These are phyloP conservation scores for Rhinoraja longicauda DNA, from an alignment of 2,797 vertebrate species.

Conservation along the genomic window DNA sequence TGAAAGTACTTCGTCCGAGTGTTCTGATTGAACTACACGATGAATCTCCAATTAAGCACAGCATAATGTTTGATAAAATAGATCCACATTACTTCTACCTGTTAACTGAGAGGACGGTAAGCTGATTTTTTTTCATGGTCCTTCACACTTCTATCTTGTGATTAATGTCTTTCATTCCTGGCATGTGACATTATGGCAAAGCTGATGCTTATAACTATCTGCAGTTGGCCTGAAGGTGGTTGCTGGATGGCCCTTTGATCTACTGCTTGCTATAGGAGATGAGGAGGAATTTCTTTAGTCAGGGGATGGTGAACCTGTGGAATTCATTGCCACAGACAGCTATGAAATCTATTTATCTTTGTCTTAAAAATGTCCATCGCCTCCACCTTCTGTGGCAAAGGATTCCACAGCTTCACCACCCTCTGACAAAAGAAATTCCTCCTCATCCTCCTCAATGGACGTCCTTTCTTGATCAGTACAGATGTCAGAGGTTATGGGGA, in stretches of 20 bases:
- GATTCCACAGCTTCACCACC: no score
- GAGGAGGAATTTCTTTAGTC: not conserved
- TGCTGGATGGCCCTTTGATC: no score
- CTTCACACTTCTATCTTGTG: not conserved
- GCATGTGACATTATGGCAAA: not conserved
- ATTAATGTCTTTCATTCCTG: not conserved
- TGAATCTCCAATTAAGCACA: not conserved
- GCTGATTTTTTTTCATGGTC: not conserved
- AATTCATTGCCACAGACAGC: no score
- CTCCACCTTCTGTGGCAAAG: no score
- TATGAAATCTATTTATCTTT: no score
- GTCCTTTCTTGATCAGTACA: no score
- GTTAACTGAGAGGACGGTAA: not conserved
- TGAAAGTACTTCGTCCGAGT: not conserved
- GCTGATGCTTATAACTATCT: not conserved
- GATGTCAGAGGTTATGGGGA: no score
- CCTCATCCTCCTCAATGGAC: no score
- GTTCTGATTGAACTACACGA: not conserved
- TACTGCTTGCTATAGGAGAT: not conserved
- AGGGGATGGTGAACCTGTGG: no score
- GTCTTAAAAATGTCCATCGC: no score
- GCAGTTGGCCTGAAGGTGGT: not conserved
- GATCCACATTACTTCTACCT: conserved; percentile 1
- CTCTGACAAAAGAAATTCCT: no score
- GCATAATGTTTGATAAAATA: not conserved